phyloP scores from a whole-genome alignment of 2,888 invertebrate genomes.

The Rambutsinella grinnellia region DNA sequence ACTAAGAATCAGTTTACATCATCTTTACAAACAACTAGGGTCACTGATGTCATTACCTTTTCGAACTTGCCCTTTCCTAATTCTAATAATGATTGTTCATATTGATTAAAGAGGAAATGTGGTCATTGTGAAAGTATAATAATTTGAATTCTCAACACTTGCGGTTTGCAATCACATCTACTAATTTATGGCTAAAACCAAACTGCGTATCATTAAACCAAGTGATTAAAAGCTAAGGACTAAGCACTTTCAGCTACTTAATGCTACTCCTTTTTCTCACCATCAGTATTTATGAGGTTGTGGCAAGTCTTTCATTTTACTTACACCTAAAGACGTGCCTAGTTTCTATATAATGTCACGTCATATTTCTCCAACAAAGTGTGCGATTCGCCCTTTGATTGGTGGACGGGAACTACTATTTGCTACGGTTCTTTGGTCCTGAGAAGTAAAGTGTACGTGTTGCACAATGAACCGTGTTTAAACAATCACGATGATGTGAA shows the following conservation, averaged over 20 bases:
- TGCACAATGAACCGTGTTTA: slow-evolving; percentile 6
- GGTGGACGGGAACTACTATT: slow-evolving; percentile 9
- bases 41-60: too few species aligned
- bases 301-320: not conserved
- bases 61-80: too few species aligned
- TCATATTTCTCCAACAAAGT: slow-evolving; percentile 30
- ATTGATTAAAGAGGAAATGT: too few species aligned
- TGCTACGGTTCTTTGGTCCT: not conserved
- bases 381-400: slow-evolving; percentile 29
- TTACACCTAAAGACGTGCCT: slow-evolving; percentile 18
- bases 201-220: not conserved
- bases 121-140: too few species aligned
- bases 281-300: not conserved
- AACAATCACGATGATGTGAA: slow-evolving; percentile 23
- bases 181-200: too few species aligned
- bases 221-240: not conserved
- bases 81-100: too few species aligned
- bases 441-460: slow-evolving; percentile 14
- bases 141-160: too few species aligned
- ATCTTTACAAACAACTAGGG: too few species aligned
- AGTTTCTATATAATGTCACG: slow-evolving; percentile 30
- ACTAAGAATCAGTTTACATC: too few species aligned
- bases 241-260: not conserved
- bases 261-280: not conserved
- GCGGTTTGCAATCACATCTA: too few species aligned